Percentiles rank a stretch among this genome's conserved stretches.
Evolutionary conservation across 2,113 vertebrate genomes (phyloP).

Genomic region (Corvus moneduloides): DNA sequence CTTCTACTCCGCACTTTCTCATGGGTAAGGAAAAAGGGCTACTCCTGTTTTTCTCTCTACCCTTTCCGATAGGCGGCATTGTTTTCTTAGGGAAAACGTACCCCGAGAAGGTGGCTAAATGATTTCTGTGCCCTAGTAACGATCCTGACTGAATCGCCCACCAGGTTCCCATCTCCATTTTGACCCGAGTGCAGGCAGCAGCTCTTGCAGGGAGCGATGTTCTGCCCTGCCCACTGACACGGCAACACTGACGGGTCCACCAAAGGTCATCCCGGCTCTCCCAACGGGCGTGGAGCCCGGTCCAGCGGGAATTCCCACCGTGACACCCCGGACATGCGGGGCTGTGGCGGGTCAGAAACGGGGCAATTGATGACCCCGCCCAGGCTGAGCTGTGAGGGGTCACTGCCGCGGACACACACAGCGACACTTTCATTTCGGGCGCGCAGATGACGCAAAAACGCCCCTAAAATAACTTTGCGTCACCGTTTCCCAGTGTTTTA

Average conservation of each 20-base stretch:
- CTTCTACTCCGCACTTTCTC: not conserved
- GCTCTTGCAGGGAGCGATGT: not conserved
- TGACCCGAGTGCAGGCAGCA: not conserved
- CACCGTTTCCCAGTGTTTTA: not conserved
- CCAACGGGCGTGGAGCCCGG: not conserved
- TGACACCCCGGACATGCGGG: fast-evolving
- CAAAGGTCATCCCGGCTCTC: not conserved
- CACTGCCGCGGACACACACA: fast-evolving
- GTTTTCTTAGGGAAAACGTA: not conserved
- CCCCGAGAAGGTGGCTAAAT: not conserved
- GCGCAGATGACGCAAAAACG: not conserved
- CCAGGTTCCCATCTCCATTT: not conserved
- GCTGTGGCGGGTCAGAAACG: not conserved
- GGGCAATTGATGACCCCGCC: fast-evolving
- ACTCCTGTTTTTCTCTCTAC: not conserved
- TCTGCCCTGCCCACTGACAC: not conserved
- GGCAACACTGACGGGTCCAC: not conserved
- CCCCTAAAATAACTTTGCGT: not conserved
- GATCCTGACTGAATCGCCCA: not conserved
- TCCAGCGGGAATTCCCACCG: not conserved
- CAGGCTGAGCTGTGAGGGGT: fast-evolving
- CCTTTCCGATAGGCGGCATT: fast-evolving
- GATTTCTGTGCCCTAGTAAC: not conserved
- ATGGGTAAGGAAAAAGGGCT: not conserved
- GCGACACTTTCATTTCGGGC: not conserved